Base-by-base conservation (phyloP, 2,888 invertebrate species). In the Dicranocentrus wangi region DNA sequence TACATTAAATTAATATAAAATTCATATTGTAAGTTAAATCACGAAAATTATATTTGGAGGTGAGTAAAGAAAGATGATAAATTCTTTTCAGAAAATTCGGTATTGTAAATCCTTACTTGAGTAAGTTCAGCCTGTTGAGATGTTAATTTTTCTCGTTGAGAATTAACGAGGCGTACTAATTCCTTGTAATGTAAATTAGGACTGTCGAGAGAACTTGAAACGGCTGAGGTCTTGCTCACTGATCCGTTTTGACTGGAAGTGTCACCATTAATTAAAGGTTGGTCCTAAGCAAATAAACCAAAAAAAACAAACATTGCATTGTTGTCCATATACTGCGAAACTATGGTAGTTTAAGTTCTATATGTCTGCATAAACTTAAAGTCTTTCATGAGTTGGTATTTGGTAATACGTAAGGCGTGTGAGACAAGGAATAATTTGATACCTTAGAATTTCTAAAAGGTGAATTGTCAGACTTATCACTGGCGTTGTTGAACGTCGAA, bases 91-190 rank as follows among this genome's bases (percentile, higher is more conserved):
- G 94, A 95, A 87, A 97, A 91, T 91, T 97, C 96, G 87, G 94
- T n/a, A n/a, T n/a, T n/a, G 47, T 47, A 32, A 10, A 17, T 3
- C 28, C 39, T 58, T 89, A 95, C 95, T 91, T 96, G 95, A 79
- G 94, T 95, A 87, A 97, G 91, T 91, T 97, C 96, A 87, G 94
- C 93, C 89, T 97, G 96, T 88, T 97, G 97, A 87, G 92, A 92
- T 71, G 94, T 93, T 81, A 98, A 91, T 88, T 96, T 95, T 88
- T 97, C 97, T 83, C 96, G 91, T 89, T 97, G 97, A 88, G 94
- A 94, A 90, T 96, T 96, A 79, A 97, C 95, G 87, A 97, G 91
- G 81, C 94, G 93, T 82, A 97, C 92, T 83, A 97, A 91, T 89
- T 96, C 96, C 87, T 93, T 91, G 87, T 94, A 94, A 89, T 94